Percentiles rank a stretch among this genome's conserved stretches.
Conservation (phyloP, 2,797 vertebrate species). For the Lemur catta region DNA sequence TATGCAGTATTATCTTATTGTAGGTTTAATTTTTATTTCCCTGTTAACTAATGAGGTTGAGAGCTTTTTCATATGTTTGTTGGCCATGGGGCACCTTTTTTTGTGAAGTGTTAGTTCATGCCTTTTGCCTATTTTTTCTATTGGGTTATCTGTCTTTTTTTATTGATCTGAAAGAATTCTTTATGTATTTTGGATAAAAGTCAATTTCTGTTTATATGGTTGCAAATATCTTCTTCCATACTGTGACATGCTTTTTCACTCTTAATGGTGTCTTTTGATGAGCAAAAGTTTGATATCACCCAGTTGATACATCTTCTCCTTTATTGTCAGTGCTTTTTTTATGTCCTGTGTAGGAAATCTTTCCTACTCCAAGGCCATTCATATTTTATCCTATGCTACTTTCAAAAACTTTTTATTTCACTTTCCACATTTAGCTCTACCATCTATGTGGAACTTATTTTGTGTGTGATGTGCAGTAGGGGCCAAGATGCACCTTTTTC, state of each 20-base stretch:
- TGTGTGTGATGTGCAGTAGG: background rate
- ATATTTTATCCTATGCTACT: background rate
- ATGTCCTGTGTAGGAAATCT: background rate
- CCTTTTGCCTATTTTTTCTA: background rate
- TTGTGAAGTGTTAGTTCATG: background rate
- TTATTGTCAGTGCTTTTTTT: background rate
- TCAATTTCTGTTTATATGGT: background rate
- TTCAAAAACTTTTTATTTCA: background rate
- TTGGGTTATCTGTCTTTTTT: background rate
- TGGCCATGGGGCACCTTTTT: background rate
- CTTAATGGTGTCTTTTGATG: background rate
- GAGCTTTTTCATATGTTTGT: background rate
- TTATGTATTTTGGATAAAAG: constrained; percentile 8
- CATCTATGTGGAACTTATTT: background rate
- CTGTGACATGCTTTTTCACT: background rate
- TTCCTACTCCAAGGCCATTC: background rate
- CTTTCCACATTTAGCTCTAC: background rate
- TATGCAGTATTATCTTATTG: background rate
- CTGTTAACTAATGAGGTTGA: background rate
- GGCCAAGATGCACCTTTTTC: background rate
- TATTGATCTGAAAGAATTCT: constrained; percentile 10
- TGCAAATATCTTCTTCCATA: background rate
- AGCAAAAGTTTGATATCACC: background rate
- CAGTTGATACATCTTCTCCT: background rate
- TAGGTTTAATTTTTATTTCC: constrained; percentile 48